These are phyloP conservation scores for Semnornis frantzii DNA, from an alignment of 2,113 vertebrate genomes.

Conservation along the genomic window DNA sequence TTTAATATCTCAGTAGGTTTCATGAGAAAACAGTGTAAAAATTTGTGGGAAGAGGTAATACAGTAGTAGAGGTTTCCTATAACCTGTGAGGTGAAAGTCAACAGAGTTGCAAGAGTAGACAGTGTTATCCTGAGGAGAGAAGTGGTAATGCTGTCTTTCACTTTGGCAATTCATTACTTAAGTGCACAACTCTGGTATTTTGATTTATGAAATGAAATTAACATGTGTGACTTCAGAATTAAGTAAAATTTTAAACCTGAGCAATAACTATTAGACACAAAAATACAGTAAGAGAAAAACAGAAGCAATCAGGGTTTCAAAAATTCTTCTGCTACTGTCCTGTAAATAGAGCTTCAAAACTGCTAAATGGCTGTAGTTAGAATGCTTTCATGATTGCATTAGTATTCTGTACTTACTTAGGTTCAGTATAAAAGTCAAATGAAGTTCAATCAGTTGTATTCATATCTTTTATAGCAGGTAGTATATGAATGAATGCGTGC, in stretches of 20 bases:
- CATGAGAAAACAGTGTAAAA: neutral
- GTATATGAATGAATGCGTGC: neutral
- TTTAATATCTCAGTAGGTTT: neutral
- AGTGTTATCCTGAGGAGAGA: neutral
- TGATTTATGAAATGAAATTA: neutral
- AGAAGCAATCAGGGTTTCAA: neutral
- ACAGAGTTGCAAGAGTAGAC: neutral
- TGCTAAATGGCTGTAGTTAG: neutral
- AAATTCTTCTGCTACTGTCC: neutral
- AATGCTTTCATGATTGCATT: neutral
- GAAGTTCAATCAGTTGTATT: neutral
- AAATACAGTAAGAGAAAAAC: neutral
- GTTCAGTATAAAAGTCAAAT: constrained; percentile 17
- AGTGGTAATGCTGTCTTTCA: neutral
- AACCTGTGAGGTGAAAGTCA: neutral
- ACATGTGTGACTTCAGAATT: neutral
- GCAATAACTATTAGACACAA: neutral
- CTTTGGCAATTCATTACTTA: neutral
- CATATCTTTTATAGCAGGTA: neutral
- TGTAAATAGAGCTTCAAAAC: neutral
- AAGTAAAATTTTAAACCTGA: neutral
- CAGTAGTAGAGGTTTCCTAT: neutral
- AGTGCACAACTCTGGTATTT: neutral
- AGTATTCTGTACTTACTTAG: neutral
- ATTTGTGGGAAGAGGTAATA: neutral